phyloP scores from a whole-genome alignment of 2,888 invertebrate species.

The Drosophila sordidula region DNA sequence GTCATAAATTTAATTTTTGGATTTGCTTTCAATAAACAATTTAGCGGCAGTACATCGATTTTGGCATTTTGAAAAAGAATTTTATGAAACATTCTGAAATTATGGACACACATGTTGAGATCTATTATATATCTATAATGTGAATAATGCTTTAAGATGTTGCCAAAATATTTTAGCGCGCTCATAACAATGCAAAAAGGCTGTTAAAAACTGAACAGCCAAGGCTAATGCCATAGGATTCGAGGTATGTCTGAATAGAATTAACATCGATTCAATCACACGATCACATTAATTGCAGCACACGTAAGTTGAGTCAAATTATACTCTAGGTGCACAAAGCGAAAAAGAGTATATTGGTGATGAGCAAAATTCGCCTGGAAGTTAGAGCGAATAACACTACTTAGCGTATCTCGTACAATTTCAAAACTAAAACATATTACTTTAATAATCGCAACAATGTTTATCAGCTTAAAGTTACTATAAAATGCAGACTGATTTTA shows the following conservation, averaged over 20 bases:
- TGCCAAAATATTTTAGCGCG: slow-evolving; percentile 19
- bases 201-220: slow-evolving; percentile 10
- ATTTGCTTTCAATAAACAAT: slow-evolving; percentile 32
- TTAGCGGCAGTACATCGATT: slow-evolving; percentile 2
- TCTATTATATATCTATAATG: slow-evolving; percentile 9
- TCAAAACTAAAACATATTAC: no score
- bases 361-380: no score
- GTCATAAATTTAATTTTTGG: slow-evolving; percentile 28
- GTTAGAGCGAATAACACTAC: no score
- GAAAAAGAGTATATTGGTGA: background rate
- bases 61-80: background rate
- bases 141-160: slow-evolving; percentile 13
- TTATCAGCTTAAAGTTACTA: no score
- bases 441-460: no score
- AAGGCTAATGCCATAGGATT: slow-evolving; percentile 32
- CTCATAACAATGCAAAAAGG: slow-evolving; percentile 5
- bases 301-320: slow-evolving; percentile 26
- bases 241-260: slow-evolving; percentile 16
- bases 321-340: slow-evolving; percentile 1
- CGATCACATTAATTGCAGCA: slow-evolving; percentile 47
- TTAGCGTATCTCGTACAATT: no score
- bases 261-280: slow-evolving; percentile 44
- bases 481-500: no score
- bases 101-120: slow-evolving; percentile 5
- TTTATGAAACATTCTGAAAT: background rate